phyloP scores from a whole-genome alignment of 2,888 invertebrate species.

The Syritta pipiens region DNA sequence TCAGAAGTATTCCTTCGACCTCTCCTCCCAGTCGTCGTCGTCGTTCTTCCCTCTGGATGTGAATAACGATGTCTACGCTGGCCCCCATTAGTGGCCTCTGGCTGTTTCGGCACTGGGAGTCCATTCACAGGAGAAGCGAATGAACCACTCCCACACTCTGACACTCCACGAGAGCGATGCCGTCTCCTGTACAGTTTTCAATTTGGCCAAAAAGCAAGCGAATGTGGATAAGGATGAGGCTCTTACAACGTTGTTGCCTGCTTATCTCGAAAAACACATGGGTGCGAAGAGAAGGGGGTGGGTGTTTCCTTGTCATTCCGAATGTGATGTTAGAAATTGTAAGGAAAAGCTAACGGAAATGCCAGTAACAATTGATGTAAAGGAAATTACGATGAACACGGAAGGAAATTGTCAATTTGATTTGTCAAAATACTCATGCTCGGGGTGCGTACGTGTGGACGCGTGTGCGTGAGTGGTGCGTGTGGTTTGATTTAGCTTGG shows the following conservation, averaged over 20 bases:
- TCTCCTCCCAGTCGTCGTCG: no score
- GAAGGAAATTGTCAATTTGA: conserved; percentile 45
- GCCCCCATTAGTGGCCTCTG: conserved; percentile 32
- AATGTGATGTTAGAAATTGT: not conserved
- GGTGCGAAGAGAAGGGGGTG: not conserved
- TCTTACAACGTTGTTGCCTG: conserved; percentile 28
- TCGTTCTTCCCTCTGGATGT: conserved; percentile 21
- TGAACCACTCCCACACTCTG: conserved; percentile 21
- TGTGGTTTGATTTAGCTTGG: no score
- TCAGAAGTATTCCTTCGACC: conserved; percentile 23
- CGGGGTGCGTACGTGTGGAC: no score
- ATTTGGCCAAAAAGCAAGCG: conserved; percentile 4
- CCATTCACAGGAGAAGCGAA: conserved; percentile 2
- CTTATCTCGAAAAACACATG: conserved; percentile 8
- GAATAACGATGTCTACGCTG: conserved; percentile 27
- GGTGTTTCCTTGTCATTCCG: conserved; percentile 11
- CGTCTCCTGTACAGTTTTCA: conserved; percentile 11
- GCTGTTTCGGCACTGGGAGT: not conserved
- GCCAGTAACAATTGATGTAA: conserved; percentile 51
- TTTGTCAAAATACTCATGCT: conserved; percentile 26
- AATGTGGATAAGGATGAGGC: not conserved
- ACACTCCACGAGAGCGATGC: no score
- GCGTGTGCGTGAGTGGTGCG: no score
- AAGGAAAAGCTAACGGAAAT: conserved; percentile 36
- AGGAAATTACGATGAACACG: conserved; percentile 43